These are phyloP conservation scores for Apostichopus japonicus DNA, from an alignment of 35 echinoderm and acorn worm species.

Conservation along the genomic window DNA sequence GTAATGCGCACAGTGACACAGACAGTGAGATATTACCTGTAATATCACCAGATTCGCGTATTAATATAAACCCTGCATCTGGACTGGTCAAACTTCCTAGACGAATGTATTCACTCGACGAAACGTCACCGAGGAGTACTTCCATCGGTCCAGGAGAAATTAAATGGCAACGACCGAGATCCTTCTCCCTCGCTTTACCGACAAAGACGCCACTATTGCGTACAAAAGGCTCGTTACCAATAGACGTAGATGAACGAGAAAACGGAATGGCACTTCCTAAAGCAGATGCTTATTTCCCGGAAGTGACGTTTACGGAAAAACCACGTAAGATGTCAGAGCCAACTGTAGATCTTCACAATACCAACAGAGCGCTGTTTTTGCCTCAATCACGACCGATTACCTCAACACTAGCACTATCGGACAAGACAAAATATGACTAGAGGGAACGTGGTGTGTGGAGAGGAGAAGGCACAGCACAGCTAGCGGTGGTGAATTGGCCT, in stretches of 20 bases:
- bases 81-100: constrained; percentile 50
- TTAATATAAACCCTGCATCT: constrained; percentile 55
- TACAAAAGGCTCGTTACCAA: neutral
- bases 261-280: neutral
- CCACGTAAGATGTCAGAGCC: constrained; percentile 20
- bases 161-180: constrained; percentile 13
- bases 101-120: constrained; percentile 27
- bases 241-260: neutral
- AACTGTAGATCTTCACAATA: neutral
- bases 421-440: too few relatives aligned
- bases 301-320: neutral
- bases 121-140: neutral
- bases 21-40: constrained; percentile 44
- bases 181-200: neutral
- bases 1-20: neutral
- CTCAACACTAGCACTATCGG: too few relatives aligned
- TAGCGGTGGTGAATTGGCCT: too few relatives aligned
- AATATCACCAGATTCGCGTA: constrained; percentile 40
- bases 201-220: neutral
- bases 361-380: neutral
- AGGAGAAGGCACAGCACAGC: too few relatives aligned
- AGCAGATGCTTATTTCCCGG: neutral
- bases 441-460: too few relatives aligned
- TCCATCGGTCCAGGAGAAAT: neutral
- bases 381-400: too few relatives aligned